Evolutionary conservation across 2,888 invertebrate genomes (phyloP).

Genomic region (Melinaea marsaeus): DNA sequence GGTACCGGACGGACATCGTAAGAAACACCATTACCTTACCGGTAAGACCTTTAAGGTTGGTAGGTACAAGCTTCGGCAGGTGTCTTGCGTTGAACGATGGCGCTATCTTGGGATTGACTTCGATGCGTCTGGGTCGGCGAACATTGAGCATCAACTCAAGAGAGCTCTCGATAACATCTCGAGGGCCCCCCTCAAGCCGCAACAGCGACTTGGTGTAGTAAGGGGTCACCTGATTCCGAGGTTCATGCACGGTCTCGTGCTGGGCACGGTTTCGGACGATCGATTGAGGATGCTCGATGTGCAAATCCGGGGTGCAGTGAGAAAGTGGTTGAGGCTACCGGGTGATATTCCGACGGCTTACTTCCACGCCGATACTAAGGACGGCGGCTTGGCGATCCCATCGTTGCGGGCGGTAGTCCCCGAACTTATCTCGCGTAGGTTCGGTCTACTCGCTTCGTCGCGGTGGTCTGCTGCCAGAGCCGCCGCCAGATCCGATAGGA

Average conservation of each 20-base stretch:
- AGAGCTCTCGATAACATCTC: conserved; percentile 28
- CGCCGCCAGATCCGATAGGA: conserved; percentile 30
- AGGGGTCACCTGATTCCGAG: no score
- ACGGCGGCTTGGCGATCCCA: conserved; percentile 20
- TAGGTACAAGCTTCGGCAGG: conserved; percentile 31
- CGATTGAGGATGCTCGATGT: conserved; percentile 42
- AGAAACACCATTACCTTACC: not conserved
- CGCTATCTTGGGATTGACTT: conserved; percentile 43
- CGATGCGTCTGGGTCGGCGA: conserved; percentile 34
- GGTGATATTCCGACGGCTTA: conserved; percentile 37
- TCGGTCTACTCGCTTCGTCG: conserved; percentile 32
- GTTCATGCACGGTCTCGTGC: no score
- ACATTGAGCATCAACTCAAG: conserved; percentile 1
- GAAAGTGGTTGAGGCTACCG: conserved; percentile 43
- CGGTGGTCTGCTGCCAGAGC: conserved; percentile 31
- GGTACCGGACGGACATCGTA: conserved; percentile 12
- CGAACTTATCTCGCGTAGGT: conserved; percentile 19
- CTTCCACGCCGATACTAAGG: conserved; percentile 38
- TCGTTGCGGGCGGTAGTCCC: not conserved
- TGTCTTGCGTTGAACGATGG: conserved; percentile 37
- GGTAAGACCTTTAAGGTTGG: not conserved
- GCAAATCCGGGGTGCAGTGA: conserved; percentile 36
- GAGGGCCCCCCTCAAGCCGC: not conserved
- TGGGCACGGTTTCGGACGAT: no score
- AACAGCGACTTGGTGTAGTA: no score